Conservation (phyloP, 2,113 vertebrate genomes). For the Neogobius melanostomus region DNA sequence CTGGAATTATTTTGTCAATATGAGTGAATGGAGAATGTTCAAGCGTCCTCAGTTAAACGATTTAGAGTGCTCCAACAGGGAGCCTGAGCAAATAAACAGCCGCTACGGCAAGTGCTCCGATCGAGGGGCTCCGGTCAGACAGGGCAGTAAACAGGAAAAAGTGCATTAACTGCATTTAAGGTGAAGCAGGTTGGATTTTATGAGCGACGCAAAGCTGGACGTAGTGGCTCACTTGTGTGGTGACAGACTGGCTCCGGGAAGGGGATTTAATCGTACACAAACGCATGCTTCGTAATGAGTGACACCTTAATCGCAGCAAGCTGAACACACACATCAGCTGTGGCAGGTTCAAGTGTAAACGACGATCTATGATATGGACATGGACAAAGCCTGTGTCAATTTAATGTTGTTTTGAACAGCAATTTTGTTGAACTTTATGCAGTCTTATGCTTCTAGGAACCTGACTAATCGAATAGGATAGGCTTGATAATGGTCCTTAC, state of each 20-base stretch:
- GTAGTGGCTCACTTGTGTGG: constrained; percentile 23
- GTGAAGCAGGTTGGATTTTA: constrained; percentile 5
- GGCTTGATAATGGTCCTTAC: too few relatives aligned
- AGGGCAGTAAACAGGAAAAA: constrained; percentile 73
- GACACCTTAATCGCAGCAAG: constrained; percentile 59
- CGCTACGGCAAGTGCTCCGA: constrained; percentile 34
- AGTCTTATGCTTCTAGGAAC: too few relatives aligned
- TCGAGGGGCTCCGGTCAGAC: constrained; percentile 43
- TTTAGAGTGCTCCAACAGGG: constrained; percentile 15
- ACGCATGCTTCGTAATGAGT: constrained; percentile 43
- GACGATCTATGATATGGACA: neutral
- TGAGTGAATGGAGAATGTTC: constrained; percentile 31
- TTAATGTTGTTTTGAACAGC: too few relatives aligned
- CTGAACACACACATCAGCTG: constrained; percentile 46
- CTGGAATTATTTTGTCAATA: constrained; percentile 26
- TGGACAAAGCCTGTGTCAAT: too few relatives aligned
- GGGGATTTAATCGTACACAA: constrained; percentile 46
- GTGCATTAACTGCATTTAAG: constrained; percentile 57
- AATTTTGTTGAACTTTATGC: too few relatives aligned
- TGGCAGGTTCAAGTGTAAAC: constrained; percentile 17
- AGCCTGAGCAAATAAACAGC: constrained; percentile 54
- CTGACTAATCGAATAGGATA: too few relatives aligned
- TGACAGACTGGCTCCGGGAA: constrained; percentile 59
- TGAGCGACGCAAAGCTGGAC: constrained; percentile 18
- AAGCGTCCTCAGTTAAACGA: constrained; percentile 32